A percentile compares a stretch with the other conserved stretches of the same genome.
Evolutionary conservation across 2,888 invertebrate species (phyloP).

Genomic region (Lepidochitona cinerea): DNA sequence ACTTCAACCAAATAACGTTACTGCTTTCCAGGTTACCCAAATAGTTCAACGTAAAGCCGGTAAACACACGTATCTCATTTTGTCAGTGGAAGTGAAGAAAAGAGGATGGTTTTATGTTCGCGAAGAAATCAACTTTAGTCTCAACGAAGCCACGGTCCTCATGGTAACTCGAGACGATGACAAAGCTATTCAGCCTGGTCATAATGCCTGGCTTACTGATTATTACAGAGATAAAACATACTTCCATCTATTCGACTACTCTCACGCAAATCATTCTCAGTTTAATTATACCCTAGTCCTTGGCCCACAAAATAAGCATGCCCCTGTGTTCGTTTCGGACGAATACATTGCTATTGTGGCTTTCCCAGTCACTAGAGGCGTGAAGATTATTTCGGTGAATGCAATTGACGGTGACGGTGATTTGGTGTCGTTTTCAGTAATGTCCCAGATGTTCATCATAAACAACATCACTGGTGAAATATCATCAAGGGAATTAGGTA

Average conservation of each 20-base stretch:
- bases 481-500: background rate
- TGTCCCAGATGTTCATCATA: background rate
- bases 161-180: slow-evolving; percentile 15
- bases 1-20: slow-evolving; percentile 11
- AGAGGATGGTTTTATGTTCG: slow-evolving; percentile 24
- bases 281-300: slow-evolving; percentile 19
- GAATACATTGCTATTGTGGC: background rate
- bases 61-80: slow-evolving; percentile 17
- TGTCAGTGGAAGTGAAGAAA: slow-evolving; percentile 7
- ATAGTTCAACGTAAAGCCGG: background rate
- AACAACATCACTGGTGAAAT: slow-evolving; percentile 9
- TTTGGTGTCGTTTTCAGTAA: background rate
- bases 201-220: slow-evolving; percentile 34
- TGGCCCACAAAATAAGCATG: slow-evolving; percentile 24
- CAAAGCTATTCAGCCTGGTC: slow-evolving; percentile 18
- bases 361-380: too few species aligned
- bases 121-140: slow-evolving; percentile 25
- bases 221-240: slow-evolving; percentile 24
- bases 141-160: slow-evolving; percentile 8
- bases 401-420: slow-evolving; percentile 21
- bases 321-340: slow-evolving; percentile 17
- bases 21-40: background rate
- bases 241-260: slow-evolving; percentile 30
- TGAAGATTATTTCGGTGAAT: background rate
- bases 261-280: background rate